These are phyloP conservation scores for Siniperca obscura DNA, from an alignment of 2,797 vertebrate genomes.

Conservation along the genomic window DNA sequence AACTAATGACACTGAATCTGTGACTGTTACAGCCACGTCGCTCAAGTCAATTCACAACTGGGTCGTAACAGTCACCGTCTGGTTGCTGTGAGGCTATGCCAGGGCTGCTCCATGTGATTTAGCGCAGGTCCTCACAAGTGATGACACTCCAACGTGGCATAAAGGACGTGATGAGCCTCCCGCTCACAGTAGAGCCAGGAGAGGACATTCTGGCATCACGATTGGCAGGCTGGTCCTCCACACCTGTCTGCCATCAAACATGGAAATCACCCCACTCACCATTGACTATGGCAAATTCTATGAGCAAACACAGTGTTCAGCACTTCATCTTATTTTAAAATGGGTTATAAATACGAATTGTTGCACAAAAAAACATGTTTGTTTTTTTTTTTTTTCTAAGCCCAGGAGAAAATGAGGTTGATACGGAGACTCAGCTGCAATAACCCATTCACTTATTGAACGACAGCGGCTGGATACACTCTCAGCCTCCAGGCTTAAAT, in stretches of 20 bases:
- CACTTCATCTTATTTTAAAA: conserved; percentile 49
- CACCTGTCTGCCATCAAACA: conserved; percentile 68
- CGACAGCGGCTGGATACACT: conserved; percentile 68
- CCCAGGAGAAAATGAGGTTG: conserved; percentile 62
- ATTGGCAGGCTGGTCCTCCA: conserved; percentile 39
- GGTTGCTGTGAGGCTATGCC: conserved; percentile 25
- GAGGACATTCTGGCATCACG: conserved; percentile 54
- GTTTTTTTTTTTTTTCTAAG: conserved; percentile 8
- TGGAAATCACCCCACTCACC: conserved; percentile 64
- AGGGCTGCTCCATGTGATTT: conserved; percentile 22
- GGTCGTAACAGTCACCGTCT: conserved; percentile 18
- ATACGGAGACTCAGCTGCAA: conserved; percentile 70
- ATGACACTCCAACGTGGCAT: conserved; percentile 55
- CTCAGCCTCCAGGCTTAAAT: conserved; percentile 66
- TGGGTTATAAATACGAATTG: conserved; percentile 60
- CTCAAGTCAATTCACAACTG: conserved; percentile 22
- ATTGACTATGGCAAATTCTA: conserved; percentile 65
- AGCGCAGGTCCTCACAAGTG: conserved; percentile 42
- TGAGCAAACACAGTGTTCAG: conserved; percentile 24
- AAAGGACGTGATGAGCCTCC: conserved; percentile 44
- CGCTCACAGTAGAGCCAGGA: conserved; percentile 46
- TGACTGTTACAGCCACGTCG: conserved; percentile 29
- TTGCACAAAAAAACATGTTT: conserved; percentile 55
- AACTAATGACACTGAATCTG: conserved; percentile 36
- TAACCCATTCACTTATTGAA: conserved; percentile 72